Percentiles rank a stretch among this genome's conserved stretches.
These are phyloP conservation scores for Trinectes maculatus DNA, from an alignment of 2,113 vertebrate genomes.

Conservation along the genomic window DNA sequence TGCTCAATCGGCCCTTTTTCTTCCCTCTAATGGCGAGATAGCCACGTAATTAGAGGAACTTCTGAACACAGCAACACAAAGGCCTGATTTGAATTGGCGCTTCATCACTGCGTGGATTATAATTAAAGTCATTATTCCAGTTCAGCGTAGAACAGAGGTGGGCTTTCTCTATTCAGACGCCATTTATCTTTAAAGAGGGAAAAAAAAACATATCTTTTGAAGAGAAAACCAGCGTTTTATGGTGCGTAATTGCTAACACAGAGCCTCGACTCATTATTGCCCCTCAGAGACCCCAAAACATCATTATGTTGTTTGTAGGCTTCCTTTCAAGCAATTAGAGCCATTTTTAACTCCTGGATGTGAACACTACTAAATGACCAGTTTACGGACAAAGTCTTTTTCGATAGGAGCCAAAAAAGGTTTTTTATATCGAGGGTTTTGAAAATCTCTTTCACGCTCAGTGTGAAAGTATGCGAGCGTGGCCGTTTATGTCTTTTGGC, in stretches of 20 bases:
- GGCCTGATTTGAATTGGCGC: constrained; percentile 45
- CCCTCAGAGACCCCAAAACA: constrained; percentile 20
- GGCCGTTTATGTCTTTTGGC: no score
- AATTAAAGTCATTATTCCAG: constrained; percentile 70
- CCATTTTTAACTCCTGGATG: constrained; percentile 2
- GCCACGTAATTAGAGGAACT: constrained; percentile 68
- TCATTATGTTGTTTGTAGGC: constrained; percentile 25
- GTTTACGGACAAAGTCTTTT: constrained; percentile 19
- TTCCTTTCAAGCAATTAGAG: constrained; percentile 47
- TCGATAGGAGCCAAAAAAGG: background rate
- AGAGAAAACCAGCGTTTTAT: constrained; percentile 20
- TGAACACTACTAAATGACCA: constrained; percentile 11
- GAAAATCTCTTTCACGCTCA: no score
- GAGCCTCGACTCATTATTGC: constrained; percentile 42
- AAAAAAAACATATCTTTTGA: constrained; percentile 27
- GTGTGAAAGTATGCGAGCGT: no score
- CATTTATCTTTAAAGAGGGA: constrained; percentile 65
- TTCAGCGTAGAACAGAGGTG: constrained; percentile 43
- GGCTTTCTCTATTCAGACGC: constrained; percentile 26
- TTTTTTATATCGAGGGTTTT: no score
- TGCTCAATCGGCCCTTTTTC: constrained; percentile 51
- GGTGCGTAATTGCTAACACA: constrained; percentile 50
- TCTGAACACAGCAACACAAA: constrained; percentile 60
- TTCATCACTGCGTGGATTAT: constrained; percentile 53
- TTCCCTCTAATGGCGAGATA: constrained; percentile 37